Percentiles rank a stretch among this genome's conserved stretches.
phyloP scores from a whole-genome alignment of 2,888 invertebrate genomes.

The Bellardia pandia region DNA sequence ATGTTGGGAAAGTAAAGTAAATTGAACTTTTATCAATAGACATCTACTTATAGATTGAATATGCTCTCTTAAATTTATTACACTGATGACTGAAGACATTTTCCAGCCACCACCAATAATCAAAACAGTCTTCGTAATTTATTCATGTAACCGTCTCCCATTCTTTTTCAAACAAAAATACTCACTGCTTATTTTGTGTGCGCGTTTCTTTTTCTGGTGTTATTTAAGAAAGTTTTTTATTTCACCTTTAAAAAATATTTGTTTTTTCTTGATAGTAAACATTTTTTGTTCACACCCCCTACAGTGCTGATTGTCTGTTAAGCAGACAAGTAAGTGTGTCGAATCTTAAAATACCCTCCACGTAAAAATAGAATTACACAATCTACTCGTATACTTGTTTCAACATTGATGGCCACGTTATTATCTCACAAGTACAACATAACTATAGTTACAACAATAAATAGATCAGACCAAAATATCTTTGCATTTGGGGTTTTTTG shows the following conservation, averaged over 20 bases:
- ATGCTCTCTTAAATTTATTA: conserved; percentile 24
- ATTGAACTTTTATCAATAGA: conserved; percentile 47
- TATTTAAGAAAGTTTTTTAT: not conserved
- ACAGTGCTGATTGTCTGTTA: no score
- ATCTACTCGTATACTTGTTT: no score
- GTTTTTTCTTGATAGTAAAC: not conserved
- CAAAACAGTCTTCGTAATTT: conserved; percentile 28
- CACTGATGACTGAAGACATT: conserved; percentile 40
- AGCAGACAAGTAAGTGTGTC: no score
- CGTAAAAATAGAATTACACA: no score
- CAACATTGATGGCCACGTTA: no score
- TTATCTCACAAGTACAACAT: no score
- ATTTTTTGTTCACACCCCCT: no score
- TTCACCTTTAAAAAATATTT: conserved; percentile 33
- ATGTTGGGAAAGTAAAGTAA: not conserved
- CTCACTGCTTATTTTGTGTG: not conserved
- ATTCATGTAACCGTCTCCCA: conserved; percentile 33
- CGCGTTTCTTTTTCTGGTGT: not conserved
- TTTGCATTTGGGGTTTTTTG: no score
- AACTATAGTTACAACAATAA: no score
- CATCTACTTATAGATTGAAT: conserved; percentile 25
- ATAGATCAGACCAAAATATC: no score
- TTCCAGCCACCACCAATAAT: conserved; percentile 46
- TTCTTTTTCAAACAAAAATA: not conserved
- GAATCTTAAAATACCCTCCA: no score